These are phyloP conservation scores for Zosterops japonicus DNA, from an alignment of 2,113 vertebrate genomes.

Conservation along the genomic window DNA sequence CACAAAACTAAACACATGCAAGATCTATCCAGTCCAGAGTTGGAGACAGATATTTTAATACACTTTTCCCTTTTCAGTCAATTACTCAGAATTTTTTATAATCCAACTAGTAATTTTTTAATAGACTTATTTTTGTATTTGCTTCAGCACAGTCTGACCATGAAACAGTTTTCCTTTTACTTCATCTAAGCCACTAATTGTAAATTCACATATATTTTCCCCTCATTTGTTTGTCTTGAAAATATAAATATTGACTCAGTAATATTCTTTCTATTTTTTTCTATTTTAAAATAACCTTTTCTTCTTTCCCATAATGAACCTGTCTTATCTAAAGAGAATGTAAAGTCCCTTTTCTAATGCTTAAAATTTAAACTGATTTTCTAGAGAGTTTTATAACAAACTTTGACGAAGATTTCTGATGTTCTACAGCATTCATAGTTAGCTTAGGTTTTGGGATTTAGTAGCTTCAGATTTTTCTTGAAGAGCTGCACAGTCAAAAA, in stretches of 20 bases:
- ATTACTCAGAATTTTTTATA: background rate
- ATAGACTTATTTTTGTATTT: background rate
- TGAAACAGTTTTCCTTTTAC: background rate
- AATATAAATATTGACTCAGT: background rate
- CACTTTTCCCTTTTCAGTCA: background rate
- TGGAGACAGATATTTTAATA: background rate
- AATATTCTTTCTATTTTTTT: background rate
- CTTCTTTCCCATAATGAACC: background rate
- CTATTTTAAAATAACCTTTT: background rate
- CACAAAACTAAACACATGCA: background rate
- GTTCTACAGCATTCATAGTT: background rate
- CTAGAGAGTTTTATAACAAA: background rate
- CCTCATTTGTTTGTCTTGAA: background rate
- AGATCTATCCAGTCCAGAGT: background rate
- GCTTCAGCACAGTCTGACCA: background rate
- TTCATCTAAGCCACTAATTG: background rate
- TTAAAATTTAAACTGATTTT: background rate
- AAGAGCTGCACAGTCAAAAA: background rate
- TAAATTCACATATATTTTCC: background rate
- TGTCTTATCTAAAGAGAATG: background rate
- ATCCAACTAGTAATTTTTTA: background rate
- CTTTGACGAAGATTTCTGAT: background rate
- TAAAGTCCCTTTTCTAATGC: background rate
- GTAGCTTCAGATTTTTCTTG: background rate
- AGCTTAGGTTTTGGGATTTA: background rate